Percentiles rank a stretch among this genome's conserved stretches.
These are phyloP conservation scores for Balaenoptera acutorostrata DNA, from an alignment of 2,113 vertebrate species.

Conservation along the genomic window DNA sequence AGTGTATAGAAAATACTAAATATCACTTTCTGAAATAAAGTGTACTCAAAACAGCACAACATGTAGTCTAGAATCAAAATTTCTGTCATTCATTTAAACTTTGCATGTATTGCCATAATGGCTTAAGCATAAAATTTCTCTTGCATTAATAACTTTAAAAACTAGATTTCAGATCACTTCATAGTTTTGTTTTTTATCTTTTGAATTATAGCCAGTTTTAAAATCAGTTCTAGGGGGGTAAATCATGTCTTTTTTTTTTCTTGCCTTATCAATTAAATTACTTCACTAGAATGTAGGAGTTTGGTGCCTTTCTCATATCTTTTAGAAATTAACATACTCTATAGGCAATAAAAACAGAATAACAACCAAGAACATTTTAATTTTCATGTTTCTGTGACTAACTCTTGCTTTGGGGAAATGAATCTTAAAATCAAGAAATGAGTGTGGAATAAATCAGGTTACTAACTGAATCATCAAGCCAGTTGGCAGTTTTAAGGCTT, in stretches of 20 bases:
- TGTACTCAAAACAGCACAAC: conserved; percentile 58
- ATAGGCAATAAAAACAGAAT: background rate
- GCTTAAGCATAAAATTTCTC: conserved; percentile 42
- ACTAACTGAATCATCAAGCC: background rate
- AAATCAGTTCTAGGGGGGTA: background rate
- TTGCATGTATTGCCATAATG: conserved; percentile 48
- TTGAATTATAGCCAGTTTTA: conserved; percentile 39
- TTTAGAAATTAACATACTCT: conserved; percentile 11
- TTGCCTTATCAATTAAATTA: background rate
- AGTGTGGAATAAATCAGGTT: background rate
- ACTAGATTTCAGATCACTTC: conserved; percentile 28
- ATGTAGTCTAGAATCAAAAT: conserved; percentile 26
- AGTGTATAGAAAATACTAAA: conserved; percentile 60
- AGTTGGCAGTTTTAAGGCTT: conserved; percentile 41
- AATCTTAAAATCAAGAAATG: background rate
- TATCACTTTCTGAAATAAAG: conserved; percentile 59
- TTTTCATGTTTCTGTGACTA: conserved; percentile 26
- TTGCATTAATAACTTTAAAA: background rate
- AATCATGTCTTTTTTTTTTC: background rate
- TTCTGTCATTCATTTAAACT: conserved; percentile 62
- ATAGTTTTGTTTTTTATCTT: conserved; percentile 22
- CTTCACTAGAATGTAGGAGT: conserved; percentile 14
- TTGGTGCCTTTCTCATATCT: background rate
- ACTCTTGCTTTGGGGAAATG: conserved; percentile 19
- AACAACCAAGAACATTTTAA: background rate